Evolutionary conservation across 2,797 vertebrate species (phyloP).

Genomic region (Lindbergichthys nudifrons): DNA sequence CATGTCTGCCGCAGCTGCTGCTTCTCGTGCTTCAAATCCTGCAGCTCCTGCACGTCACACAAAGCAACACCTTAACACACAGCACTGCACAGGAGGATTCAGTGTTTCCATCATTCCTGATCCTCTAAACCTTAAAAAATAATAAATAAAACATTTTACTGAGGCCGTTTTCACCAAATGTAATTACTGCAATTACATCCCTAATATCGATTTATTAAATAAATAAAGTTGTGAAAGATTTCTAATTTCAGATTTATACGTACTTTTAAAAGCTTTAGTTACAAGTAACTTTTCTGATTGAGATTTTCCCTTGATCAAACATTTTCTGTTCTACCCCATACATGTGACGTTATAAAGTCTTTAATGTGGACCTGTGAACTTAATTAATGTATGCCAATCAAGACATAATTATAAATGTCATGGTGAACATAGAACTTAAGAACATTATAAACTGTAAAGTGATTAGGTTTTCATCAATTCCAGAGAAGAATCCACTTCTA

Average conservation of each 20-base stretch:
- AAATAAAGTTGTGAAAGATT: too few species aligned
- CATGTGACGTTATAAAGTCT: too few species aligned
- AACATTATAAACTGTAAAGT: background rate
- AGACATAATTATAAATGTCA: too few species aligned
- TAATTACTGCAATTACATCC: background rate
- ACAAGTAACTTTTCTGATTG: too few species aligned
- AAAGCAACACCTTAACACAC: background rate
- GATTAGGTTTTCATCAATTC: too few species aligned
- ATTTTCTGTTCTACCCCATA: too few species aligned
- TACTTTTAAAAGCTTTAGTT: too few species aligned
- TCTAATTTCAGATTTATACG: too few species aligned
- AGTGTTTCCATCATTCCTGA: background rate
- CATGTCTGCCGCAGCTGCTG: conserved; percentile 90
- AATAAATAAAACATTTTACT: background rate
- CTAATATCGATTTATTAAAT: background rate
- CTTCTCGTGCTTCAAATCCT: conserved; percentile 92
- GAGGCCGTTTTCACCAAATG: background rate
- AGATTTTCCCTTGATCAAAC: too few species aligned
- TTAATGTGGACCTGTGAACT: too few species aligned
- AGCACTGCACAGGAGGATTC: background rate
- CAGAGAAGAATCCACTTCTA: background rate
- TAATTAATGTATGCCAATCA: background rate
- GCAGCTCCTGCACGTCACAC: conserved; percentile 86
- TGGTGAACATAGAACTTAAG: background rate
- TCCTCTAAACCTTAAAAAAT: background rate